These are phyloP conservation scores for Synergus umbraculus DNA, from an alignment of 2,888 invertebrate species.

Conservation along the genomic window DNA sequence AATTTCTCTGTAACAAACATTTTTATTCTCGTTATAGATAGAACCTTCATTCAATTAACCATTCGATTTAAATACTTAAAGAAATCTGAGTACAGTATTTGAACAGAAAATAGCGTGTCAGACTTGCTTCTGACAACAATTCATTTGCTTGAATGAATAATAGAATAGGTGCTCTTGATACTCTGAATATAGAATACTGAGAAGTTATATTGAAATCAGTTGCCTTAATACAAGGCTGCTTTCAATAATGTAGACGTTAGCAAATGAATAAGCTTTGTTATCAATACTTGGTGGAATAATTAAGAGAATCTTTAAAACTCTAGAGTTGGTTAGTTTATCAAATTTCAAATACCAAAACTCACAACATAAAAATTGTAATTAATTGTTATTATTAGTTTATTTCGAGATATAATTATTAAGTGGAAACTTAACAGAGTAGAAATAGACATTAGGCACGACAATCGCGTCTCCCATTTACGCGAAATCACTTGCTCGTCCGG, in stretches of 20 bases:
- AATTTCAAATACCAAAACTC: too few species aligned
- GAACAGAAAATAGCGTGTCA: neutral
- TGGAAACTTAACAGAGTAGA: constrained; percentile 9
- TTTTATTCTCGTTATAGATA: neutral
- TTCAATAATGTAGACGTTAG: neutral
- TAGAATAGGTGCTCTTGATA: neutral
- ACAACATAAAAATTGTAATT: neutral
- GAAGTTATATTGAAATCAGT: neutral
- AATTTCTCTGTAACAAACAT: constrained; percentile 84
- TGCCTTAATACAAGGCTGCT: neutral
- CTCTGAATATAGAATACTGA: constrained; percentile 7
- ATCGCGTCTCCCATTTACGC: constrained; percentile 24
- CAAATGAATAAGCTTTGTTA: constrained; percentile 2
- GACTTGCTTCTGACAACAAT: neutral
- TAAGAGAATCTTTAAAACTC: neutral
- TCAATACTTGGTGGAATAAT: neutral
- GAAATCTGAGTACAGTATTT: neutral
- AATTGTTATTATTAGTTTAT: neutral
- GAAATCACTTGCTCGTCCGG: constrained; percentile 38
- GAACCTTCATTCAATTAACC: neutral
- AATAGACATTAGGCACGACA: constrained; percentile 33
- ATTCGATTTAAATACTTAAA: neutral
- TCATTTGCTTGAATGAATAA: neutral
- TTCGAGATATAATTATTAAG: constrained; percentile 7
- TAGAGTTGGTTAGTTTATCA: too few species aligned